These are phyloP conservation scores for Pyrochroa serraticornis DNA, from an alignment of 2,888 invertebrate genomes.

Conservation along the genomic window DNA sequence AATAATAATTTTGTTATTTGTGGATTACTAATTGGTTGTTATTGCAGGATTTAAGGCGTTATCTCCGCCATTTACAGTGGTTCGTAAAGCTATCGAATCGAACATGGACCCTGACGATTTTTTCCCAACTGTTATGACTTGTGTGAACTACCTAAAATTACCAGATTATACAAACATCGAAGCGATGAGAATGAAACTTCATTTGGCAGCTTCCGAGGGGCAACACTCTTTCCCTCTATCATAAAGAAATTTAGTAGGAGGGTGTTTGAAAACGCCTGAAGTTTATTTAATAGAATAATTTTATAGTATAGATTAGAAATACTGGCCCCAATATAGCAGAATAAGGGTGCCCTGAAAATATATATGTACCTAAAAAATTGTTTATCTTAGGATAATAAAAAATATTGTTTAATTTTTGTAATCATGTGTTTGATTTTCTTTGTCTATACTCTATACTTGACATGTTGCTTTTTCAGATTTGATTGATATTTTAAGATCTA, in stretches of 20 bases:
- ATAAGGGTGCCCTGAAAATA: slow-evolving; percentile 24
- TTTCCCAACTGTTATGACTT: slow-evolving; percentile 99
- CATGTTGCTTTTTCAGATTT: slow-evolving; percentile 29
- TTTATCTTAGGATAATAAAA: slow-evolving; percentile 20
- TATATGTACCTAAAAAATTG: background rate
- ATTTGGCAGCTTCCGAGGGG: slow-evolving; percentile 91
- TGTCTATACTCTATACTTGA: too few relatives aligned
- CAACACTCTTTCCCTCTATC: slow-evolving; percentile 98
- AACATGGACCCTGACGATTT: slow-evolving; percentile 95
- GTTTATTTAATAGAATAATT: slow-evolving; percentile 31
- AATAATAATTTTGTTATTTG: too few relatives aligned
- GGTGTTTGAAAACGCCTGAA: slow-evolving; percentile 25
- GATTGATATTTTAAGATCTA: slow-evolving; percentile 37
- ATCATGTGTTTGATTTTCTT: slow-evolving; percentile 34
- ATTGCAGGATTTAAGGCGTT: slow-evolving; percentile 84
- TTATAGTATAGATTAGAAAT: slow-evolving; percentile 27
- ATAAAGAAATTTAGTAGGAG: slow-evolving; percentile 60
- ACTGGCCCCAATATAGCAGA: slow-evolving; percentile 33
- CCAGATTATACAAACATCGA: slow-evolving; percentile 96
- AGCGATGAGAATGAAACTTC: slow-evolving; percentile 91
- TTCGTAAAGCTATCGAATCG: slow-evolving; percentile 91
- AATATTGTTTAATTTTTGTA: slow-evolving; percentile 14
- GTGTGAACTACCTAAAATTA: slow-evolving; percentile 99
- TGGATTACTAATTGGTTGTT: slow-evolving; percentile 33
- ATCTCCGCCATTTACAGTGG: slow-evolving; percentile 95